Evolutionary conservation across 2,113 vertebrate species (phyloP).

Genomic region (Mormyrus lacerda): DNA sequence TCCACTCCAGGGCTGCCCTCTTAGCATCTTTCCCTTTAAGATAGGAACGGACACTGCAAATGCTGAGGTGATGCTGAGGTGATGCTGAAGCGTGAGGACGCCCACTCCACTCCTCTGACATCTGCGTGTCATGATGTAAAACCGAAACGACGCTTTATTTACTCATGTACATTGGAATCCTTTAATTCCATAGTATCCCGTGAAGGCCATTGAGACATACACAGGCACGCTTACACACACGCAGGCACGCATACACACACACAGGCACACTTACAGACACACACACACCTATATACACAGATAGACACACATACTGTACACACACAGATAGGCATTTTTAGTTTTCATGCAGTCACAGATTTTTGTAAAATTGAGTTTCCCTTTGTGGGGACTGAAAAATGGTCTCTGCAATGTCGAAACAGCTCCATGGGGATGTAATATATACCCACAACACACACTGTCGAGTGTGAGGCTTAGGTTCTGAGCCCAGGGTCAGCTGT

Average conservation of each 20-base stretch:
- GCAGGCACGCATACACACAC: too few relatives aligned
- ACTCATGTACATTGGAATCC: not conserved
- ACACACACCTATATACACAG: too few relatives aligned
- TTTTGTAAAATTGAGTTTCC: not conserved
- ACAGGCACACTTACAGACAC: not conserved
- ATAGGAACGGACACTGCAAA: not conserved
- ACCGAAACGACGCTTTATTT: not conserved
- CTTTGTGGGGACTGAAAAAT: not conserved
- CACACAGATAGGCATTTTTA: not conserved
- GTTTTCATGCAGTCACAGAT: not conserved
- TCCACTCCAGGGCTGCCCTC: not conserved
- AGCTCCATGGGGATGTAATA: not conserved
- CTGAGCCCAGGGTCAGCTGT: not conserved
- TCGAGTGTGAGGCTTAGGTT: not conserved
- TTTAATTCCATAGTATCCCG: not conserved
- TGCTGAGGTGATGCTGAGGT: not conserved
- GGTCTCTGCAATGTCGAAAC: not conserved
- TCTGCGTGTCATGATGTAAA: not conserved
- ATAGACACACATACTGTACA: too few relatives aligned
- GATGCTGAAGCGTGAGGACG: not conserved
- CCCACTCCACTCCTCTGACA: not conserved
- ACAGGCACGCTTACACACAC: not conserved
- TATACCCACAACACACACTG: too few relatives aligned
- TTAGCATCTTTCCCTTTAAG: not conserved
- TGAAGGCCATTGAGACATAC: not conserved